Evolutionary conservation across 2,888 invertebrate species (phyloP).

Genomic region (Andrena camellia): DNA sequence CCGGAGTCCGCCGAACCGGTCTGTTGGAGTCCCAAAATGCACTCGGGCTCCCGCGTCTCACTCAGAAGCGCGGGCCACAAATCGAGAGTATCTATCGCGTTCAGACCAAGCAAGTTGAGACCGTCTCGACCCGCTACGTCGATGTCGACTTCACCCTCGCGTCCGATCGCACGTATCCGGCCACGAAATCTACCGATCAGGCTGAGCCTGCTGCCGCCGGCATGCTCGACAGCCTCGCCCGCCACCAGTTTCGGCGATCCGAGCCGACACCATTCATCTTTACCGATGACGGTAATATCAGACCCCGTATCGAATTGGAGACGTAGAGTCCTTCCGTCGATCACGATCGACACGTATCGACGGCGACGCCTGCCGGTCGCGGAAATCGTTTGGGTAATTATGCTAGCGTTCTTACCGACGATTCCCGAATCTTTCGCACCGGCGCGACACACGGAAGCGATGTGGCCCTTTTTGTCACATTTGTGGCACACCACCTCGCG

Average conservation of each 20-base stretch:
- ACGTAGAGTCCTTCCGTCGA: not conserved
- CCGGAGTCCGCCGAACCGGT: not conserved
- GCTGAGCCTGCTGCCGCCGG: not conserved
- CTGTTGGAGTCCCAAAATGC: not conserved
- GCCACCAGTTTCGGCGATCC: too few relatives aligned
- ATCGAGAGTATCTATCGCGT: not conserved
- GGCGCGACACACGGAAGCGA: not conserved
- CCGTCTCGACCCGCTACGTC: not conserved
- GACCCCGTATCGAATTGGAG: not conserved
- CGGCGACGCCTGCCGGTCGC: not conserved
- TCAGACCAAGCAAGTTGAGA: not conserved
- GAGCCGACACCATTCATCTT: too few relatives aligned
- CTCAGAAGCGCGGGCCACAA: not conserved
- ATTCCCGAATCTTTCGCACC: not conserved
- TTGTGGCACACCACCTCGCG: conserved; percentile 5
- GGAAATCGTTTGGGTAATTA: not conserved
- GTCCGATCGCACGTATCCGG: not conserved
- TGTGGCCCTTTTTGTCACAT: conserved; percentile 1
- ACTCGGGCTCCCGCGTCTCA: not conserved
- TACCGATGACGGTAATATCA: too few relatives aligned
- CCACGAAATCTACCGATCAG: not conserved
- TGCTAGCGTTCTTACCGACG: not conserved
- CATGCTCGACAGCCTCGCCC: too few relatives aligned
- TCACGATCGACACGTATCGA: not conserved
- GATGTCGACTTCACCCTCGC: not conserved